Base-by-base conservation (phyloP, 2,797 vertebrate genomes). In the Poeciliopsis turneri region DNA sequence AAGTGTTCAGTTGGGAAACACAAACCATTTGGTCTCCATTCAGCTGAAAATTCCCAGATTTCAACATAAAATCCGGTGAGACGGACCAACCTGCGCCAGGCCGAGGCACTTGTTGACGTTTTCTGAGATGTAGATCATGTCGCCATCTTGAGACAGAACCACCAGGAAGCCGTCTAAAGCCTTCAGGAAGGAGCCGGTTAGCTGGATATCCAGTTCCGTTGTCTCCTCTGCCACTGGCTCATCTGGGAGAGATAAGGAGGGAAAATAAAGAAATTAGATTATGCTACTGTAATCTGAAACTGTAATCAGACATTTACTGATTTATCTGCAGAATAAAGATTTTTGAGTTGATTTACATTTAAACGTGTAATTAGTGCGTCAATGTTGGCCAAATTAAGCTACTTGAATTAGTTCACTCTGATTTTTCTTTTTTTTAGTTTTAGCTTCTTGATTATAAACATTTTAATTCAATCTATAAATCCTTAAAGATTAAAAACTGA, bases 81-180 rank as follows among this genome's bases (percentile, higher is more conserved):
- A 33, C 23, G 41, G n/a, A 92, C 90, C 30, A 59, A 99, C 98
- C 97, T 99, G 98, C 84, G 97, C 97, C 86, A 99, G 95, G 74
- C 98, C 98, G 78, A 99, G 97, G 88, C 98, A 99, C 93, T 97
- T 99, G 96, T 96, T 98, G 94, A 99, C 97, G 18, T 97, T 98
- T 91, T 99, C 98, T 3, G 98, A 97, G 90, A 98, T 95, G 92
- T 97, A 99, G 89, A 99, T 97, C 94, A 99, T 98, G 89, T 99
- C 98, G 79, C 98, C 98, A 68, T 99, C 98, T 93, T 97, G 97
- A 4, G 98, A 98, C 66, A 99, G 96, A 93, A 99, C 97, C 97
- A 99, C 96, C 80, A 99, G 97, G 91, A 99, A 99, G 85, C 98
- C 98, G 28, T 99, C 98, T 77, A 99, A 93, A 78, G 98, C 97